phyloP scores from a whole-genome alignment of 2,888 invertebrate species.

The Leptopilina drosophilae region DNA sequence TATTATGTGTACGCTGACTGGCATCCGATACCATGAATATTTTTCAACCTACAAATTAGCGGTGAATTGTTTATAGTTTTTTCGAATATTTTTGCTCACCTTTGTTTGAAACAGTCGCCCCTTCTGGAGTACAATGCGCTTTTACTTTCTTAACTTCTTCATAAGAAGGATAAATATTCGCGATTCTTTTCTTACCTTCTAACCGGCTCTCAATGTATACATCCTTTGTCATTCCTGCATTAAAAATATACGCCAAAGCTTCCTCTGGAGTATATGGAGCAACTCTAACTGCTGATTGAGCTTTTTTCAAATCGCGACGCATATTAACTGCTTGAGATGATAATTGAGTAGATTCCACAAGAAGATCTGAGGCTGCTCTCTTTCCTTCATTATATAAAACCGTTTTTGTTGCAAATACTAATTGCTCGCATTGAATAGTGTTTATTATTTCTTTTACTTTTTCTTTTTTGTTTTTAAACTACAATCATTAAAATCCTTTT shows the following conservation, averaged over 20 bases:
- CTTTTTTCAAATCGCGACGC: not conserved
- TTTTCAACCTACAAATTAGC: too few relatives aligned
- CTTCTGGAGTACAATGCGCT: slow-evolving; percentile 24
- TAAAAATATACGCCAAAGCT: slow-evolving; percentile 34
- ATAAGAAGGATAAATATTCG: slow-evolving; percentile 30
- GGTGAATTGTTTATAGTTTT: not conserved
- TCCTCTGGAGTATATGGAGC: slow-evolving; percentile 39
- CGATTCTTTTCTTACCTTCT: slow-evolving; percentile 24
- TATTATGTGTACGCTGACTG: too few relatives aligned
- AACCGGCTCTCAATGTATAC: not conserved
- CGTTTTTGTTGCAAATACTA: slow-evolving; percentile 27
- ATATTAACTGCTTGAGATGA: slow-evolving; percentile 36
- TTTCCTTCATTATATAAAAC: slow-evolving; percentile 34
- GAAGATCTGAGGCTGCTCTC: slow-evolving; percentile 39
- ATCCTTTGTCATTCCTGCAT: slow-evolving; percentile 21
- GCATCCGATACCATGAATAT: too few relatives aligned
- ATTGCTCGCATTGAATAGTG: slow-evolving; percentile 4
- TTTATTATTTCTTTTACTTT: slow-evolving; percentile 25
- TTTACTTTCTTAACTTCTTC: slow-evolving; percentile 26
- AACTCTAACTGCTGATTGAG: not conserved
- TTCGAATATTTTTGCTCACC: not conserved
- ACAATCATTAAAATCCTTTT: slow-evolving; percentile 14
- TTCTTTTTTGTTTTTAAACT: slow-evolving; percentile 33
- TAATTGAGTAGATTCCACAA: slow-evolving; percentile 11
- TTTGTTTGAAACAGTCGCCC: not conserved